phyloP scores from a whole-genome alignment of 2,888 invertebrate genomes.

The Agonopterix alstromeriana region DNA sequence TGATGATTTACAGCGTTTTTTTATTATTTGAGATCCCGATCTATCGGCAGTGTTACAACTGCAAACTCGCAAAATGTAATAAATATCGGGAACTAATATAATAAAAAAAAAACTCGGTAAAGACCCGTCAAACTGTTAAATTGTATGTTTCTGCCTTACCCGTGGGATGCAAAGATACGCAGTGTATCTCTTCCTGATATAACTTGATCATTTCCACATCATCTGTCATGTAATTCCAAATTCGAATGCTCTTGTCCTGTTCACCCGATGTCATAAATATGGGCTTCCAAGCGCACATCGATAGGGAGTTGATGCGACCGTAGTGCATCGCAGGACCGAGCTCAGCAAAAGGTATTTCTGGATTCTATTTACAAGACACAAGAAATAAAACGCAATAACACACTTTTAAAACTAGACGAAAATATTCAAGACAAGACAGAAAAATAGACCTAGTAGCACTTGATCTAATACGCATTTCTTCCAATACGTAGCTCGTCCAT shows the following conservation, averaged over 20 bases:
- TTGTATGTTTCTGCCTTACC: slow-evolving; percentile 26
- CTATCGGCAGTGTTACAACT: too few relatives aligned
- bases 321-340: slow-evolving; percentile 88
- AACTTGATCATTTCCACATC: slow-evolving; percentile 86
- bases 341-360: slow-evolving; percentile 79
- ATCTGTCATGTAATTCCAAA: slow-evolving; percentile 95
- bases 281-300: slow-evolving; percentile 93
- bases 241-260: slow-evolving; percentile 88
- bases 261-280: slow-evolving; percentile 89
- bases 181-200: slow-evolving; percentile 89
- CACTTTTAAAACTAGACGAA: neutral
- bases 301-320: slow-evolving; percentile 86
- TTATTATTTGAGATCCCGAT: too few relatives aligned
- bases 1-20: too few relatives aligned
- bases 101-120: neutral
- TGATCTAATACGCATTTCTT: too few relatives aligned
- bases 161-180: slow-evolving; percentile 84
- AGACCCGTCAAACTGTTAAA: neutral
- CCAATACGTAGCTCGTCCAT: too few relatives aligned
- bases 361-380: slow-evolving; percentile 47
- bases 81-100: too few relatives aligned
- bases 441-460: too few relatives aligned
- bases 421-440: neutral
- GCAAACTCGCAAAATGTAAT: too few relatives aligned
- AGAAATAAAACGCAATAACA: neutral